Base-by-base conservation (phyloP, 1,140 invertebrate genomes). In the Habropoda laboriosa region DNA sequence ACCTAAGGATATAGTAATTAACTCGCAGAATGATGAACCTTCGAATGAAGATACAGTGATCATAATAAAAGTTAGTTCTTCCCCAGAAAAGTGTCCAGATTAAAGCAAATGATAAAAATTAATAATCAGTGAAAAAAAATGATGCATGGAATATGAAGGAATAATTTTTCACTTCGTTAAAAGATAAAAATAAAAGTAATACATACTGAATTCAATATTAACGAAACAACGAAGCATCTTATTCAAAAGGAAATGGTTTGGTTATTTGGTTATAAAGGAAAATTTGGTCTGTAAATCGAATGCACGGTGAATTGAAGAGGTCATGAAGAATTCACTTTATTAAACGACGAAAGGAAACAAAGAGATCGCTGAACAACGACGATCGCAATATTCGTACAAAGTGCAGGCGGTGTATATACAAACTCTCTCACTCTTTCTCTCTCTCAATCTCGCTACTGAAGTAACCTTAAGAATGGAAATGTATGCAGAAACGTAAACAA, bases 331-430 rank as follows among this genome's bases (percentile, higher is more conserved):
- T 75, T 75, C 71, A 75, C 70, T 73, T 66, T 80, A 75, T 75
- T 80, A 80, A 64, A 80, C 72, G 77, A 76, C 71, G 49, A 73
- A 30, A 72, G 64, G 57, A 55, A 79, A 75, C 55, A 35, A 81
- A 75, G 42, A 30, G 42, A 30, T 85, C 79, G 82, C 49, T 64
- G 63, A 67, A 49, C 71, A 73, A 71, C 55, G 58, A 66, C 45
- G 55, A 38, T 79, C 70, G 74, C 64, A 81, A 75, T 85, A 81
- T 74, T 78, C 79, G 64, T 85, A 85, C 73, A 81, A 78, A 86
- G 79, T 81, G 74, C 74, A 82, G 84, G 70, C 74, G 82, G 74
- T 83, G 82, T 86, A 85, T 83, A 86, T 75, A 85, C 55, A 57
- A 57, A 8, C 24, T 67, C 47, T 60, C 67, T 42, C 53, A 4